Conservation (phyloP, 1,140 invertebrate species). For the Caenorhabditis remanei region DNA sequence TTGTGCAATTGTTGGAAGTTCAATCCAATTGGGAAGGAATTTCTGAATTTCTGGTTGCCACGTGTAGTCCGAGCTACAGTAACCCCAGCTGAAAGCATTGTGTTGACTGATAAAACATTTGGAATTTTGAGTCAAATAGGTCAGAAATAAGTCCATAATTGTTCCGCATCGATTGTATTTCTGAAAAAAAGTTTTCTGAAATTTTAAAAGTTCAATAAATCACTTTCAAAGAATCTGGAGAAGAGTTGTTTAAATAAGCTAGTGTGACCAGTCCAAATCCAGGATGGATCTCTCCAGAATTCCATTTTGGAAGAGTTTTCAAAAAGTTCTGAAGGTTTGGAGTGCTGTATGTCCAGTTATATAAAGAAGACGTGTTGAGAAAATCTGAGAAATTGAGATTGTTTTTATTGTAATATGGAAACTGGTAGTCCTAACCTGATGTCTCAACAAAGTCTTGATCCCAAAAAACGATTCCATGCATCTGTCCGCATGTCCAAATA, state of each 20-base stretch:
- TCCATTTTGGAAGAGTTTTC: conserved; percentile 10
- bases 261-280: conserved; percentile 61
- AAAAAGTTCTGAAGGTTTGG: not conserved
- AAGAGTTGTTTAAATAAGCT: conserved; percentile 27
- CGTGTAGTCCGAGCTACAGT: conserved; percentile 9
- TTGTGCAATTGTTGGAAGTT: not conserved
- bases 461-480: conserved; percentile 63
- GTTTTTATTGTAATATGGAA: too few species aligned
- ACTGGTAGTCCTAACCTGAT: not conserved
- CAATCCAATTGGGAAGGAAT: conserved; percentile 3
- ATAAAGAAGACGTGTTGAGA: conserved; percentile 11
- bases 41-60: conserved; percentile 35
- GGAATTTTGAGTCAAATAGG: conserved; percentile 32
- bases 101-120: conserved; percentile 53
- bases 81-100: conserved; percentile 57
- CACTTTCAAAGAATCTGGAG: conserved; percentile 10
- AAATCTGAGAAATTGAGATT: not conserved
- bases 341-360: conserved; percentile 11
- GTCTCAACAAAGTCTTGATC: not conserved
- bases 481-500: conserved; percentile 58
- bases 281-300: conserved; percentile 15
- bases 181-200: not conserved
- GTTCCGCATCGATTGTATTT: conserved; percentile 56
- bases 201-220: not conserved
- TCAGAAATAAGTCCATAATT: conserved; percentile 57